These are phyloP conservation scores for Meloidogyne chitwoodi DNA, from an alignment of 1,140 invertebrate genomes.

Conservation along the genomic window DNA sequence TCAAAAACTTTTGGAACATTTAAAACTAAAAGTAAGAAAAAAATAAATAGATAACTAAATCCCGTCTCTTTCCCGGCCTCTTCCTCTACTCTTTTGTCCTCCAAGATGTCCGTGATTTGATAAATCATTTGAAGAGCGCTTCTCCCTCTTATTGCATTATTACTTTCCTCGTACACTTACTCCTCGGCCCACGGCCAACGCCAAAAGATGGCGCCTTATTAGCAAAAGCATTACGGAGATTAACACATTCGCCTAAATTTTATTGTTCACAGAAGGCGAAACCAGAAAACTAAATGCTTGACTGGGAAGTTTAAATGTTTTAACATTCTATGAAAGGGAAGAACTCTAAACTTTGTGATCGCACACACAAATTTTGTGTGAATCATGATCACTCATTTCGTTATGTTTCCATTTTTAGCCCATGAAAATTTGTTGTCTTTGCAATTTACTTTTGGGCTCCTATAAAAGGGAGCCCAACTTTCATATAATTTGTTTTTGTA, in stretches of 20 bases:
- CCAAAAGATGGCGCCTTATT: slow-evolving; percentile 21
- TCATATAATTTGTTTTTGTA: no score
- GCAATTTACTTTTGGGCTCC: no score
- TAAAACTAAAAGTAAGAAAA: no score
- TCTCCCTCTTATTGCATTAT: not conserved
- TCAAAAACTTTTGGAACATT: not conserved
- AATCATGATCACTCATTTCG: no score
- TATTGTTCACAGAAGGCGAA: slow-evolving; percentile 86
- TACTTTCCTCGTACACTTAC: not conserved
- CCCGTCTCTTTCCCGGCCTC: not conserved
- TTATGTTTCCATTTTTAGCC: no score
- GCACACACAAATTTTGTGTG: no score
- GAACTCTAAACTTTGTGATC: no score
- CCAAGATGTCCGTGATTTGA: not conserved
- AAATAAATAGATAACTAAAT: not conserved
- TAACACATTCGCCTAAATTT: slow-evolving; percentile 35
- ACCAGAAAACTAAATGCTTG: slow-evolving; percentile 77
- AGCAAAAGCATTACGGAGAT: slow-evolving; percentile 40
- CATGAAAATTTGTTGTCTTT: no score
- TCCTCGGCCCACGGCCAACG: slow-evolving; percentile 26
- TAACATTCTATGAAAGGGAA: slow-evolving; percentile 66
- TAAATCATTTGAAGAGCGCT: not conserved
- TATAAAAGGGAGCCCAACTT: no score
- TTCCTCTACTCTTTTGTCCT: not conserved
- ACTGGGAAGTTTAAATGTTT: slow-evolving; percentile 74